Evolutionary conservation across 1,140 invertebrate species (phyloP), one percentile per base, ranked within the genome.

Genomic region (Pseudomyrmex pallidus): DNA sequence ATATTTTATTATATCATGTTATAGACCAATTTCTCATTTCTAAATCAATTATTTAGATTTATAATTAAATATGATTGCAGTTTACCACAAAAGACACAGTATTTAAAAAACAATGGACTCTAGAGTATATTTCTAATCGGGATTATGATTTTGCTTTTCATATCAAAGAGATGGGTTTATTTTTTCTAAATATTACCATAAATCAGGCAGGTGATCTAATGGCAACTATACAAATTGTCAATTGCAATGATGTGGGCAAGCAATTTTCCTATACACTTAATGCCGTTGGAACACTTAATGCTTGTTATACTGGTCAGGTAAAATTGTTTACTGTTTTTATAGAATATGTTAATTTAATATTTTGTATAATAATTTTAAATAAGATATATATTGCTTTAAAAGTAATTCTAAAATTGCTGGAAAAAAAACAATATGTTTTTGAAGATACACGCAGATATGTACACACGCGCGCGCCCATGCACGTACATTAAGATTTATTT

Each of bases 111-210:
- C 48, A 46, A 0, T 92, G 86, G 88, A 57, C 22, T 2, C 20
- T 92, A 5, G 44, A 84, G 1, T 88, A 89, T 17, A 7, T 22
- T 50, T 20, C 22, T 1, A 74, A 70, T 56, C 54, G 15, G 44
- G 64, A 35, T 70, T 87, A 78, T 56, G 85, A 92, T 52, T 68
- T 48, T 13, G 91, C 89, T 2, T 86, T 92, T 35, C 63, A 73
- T 9, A 70, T 93, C 15, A 72, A 68, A 15, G 64, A 88, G 0
- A 91, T 92, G 90, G 91, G 90, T 8, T 48, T 93, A 1, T 93
- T 93, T 68, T 92, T 92, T 66, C 12, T 93, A 1, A 89, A 90
- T 1, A 17, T 92, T 0, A 68, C 25, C 0, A 64, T 91, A 17
- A 66, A 89, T 70, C 12, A 44, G 0, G 83, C 80, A 0, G 87